Evolutionary conservation across 2,888 invertebrate species (phyloP).

Genomic region (Metopia argyrocephala): DNA sequence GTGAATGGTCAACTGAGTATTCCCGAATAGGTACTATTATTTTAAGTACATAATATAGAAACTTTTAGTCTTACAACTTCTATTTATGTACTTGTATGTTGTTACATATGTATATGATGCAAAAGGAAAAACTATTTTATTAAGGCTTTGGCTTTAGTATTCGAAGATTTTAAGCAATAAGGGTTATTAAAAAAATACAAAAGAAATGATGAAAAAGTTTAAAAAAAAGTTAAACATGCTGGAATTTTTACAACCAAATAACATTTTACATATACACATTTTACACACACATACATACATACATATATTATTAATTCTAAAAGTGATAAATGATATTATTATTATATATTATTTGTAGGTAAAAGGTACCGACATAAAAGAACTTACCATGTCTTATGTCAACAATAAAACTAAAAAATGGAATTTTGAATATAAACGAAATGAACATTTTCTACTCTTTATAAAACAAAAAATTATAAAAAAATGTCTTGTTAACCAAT

Average conservation of each 20-base stretch:
- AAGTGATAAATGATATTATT: constrained; percentile 53
- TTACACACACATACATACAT: background rate
- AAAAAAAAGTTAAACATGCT: background rate
- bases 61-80: too few relatives aligned
- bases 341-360: constrained; percentile 22
- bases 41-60: too few relatives aligned
- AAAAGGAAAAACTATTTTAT: too few relatives aligned
- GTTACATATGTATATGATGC: too few relatives aligned
- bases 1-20: too few relatives aligned
- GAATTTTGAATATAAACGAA: background rate
- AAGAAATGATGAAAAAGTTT: background rate
- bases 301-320: background rate
- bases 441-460: constrained; percentile 37
- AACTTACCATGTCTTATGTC: background rate
- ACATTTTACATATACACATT: background rate
- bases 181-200: too few relatives aligned
- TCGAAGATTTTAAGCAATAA: too few relatives aligned
- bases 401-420: constrained; percentile 1
- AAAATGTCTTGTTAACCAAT: too few relatives aligned
- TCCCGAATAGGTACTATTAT: too few relatives aligned
- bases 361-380: constrained; percentile 12
- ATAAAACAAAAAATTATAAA: constrained; percentile 17
- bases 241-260: background rate
- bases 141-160: too few relatives aligned
- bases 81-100: too few relatives aligned